Conservation (phyloP, 2,113 vertebrate genomes). For the Lepus americanus region DNA sequence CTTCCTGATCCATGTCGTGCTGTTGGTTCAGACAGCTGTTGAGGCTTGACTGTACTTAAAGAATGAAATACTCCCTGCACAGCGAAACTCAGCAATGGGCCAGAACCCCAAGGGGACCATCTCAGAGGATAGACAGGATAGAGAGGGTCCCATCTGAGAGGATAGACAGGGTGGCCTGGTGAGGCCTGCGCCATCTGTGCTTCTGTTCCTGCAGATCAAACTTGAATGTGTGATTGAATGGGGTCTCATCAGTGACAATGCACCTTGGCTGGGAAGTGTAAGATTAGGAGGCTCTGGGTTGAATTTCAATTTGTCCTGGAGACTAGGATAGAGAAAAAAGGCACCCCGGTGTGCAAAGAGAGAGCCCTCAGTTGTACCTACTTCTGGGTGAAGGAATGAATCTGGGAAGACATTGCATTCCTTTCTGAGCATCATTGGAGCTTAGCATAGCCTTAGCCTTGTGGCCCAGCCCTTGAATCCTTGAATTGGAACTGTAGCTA, state of each 20-base stretch:
- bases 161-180: fast-evolving
- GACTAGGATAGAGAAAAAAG: not conserved
- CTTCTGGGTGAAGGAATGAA: not conserved
- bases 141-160: not conserved
- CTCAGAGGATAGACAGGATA: not conserved
- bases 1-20: not conserved
- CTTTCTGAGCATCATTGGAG: not conserved
- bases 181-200: not conserved
- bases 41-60: not conserved
- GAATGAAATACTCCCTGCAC: not conserved
- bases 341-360: not conserved
- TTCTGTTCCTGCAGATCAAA: fast-evolving
- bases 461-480: not conserved
- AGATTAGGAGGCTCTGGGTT: not conserved
- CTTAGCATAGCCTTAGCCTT: not conserved
- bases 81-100: not conserved
- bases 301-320: not conserved
- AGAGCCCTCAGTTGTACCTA: not conserved
- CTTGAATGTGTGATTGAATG: not conserved
- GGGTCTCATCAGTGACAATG: not conserved
- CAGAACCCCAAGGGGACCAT: not conserved
- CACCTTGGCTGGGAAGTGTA: not conserved
- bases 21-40: conserved; percentile 31
- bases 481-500: not conserved
- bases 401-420: not conserved